Conservation (phyloP, 2,888 invertebrate species). For the Scotopteryx bipunctaria region DNA sequence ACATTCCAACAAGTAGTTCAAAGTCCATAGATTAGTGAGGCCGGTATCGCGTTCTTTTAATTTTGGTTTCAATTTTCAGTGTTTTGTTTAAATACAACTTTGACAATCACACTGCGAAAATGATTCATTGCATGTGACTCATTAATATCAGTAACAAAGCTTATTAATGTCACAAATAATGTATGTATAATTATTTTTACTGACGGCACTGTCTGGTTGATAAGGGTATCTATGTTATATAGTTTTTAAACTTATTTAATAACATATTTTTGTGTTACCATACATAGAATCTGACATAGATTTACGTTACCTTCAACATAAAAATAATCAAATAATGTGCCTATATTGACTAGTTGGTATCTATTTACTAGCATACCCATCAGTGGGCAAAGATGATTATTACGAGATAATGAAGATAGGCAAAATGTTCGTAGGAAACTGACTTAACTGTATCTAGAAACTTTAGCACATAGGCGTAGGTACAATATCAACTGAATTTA, state of each 20-base stretch:
- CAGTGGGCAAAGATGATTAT: no score
- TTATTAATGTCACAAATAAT: conserved; percentile 46
- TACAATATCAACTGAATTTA: conserved; percentile 2
- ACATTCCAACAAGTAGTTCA: neutral
- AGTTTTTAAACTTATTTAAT: neutral
- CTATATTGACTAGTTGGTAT: no score
- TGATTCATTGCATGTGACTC: conserved; percentile 50
- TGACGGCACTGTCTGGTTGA: conserved; percentile 49
- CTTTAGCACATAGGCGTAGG: neutral
- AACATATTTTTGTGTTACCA: neutral
- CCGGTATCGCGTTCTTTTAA: neutral
- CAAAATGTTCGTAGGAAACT: no score
- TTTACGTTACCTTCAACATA: no score
- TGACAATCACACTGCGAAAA: conserved; percentile 5
- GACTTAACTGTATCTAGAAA: neutral
- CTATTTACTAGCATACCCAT: no score
- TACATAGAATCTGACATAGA: neutral
- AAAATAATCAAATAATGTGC: no score
- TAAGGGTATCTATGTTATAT: conserved; percentile 31
- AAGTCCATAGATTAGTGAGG: neutral
- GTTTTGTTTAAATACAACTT: conserved; percentile 14
- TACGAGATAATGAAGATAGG: conserved; percentile 3
- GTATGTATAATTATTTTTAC: conserved; percentile 45
- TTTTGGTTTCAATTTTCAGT: conserved; percentile 5
- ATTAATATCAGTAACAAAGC: conserved; percentile 58